Evolutionary conservation across 2,113 vertebrate species (phyloP), one percentile per base, ranked within the genome.

Genomic region (Struthidea cinerea): DNA sequence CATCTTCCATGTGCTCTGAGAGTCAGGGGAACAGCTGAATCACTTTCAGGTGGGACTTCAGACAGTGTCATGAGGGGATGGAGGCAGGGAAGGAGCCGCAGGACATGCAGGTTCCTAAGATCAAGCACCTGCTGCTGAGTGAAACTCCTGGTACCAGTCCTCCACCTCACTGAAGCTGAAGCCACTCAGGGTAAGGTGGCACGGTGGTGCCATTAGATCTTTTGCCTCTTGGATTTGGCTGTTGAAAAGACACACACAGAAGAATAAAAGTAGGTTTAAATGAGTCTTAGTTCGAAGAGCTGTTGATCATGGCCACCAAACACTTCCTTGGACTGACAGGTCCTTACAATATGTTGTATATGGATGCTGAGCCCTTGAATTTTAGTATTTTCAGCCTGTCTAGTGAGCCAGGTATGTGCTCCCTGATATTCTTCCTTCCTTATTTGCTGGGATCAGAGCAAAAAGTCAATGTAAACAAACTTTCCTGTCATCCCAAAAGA

Each of bases 1-100:
- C 74, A 59, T 96, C 91, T 93, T 95, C 63, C 20, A 13, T 26
- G 86, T 37, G 67, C 89, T 67, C 56, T 13, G 46, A 80, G 64
- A 87, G 61, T 32, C 2, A 4, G 64, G 78, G 59, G 26, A 96
- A 59, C 9, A 87, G 82, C 65, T 85, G 56, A 89, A 81, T 70
- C 57, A 15, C 47, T 75, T 82, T 79, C 65, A 42, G 52, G 18
- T 57, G 44, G 23, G 42, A 30, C 41, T 84, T 60, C 60, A 50
- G 56, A 33, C 60, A n/a, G 13, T 1, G 2, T 14, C 4, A 3
- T 0, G 1, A 10, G 9, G 33, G n/a, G 28, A 28, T 20, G 21
- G 53, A 68, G 33, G 35, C 32, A 52, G 67, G 32, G 41, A 70
- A 81, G 46, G 42, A 79, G 63, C 63, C 49, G 61, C 2, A 19